Percentiles rank a stretch among this genome's conserved stretches.
Conservation (phyloP, 2,797 vertebrate species). For the Coilia nasus region DNA sequence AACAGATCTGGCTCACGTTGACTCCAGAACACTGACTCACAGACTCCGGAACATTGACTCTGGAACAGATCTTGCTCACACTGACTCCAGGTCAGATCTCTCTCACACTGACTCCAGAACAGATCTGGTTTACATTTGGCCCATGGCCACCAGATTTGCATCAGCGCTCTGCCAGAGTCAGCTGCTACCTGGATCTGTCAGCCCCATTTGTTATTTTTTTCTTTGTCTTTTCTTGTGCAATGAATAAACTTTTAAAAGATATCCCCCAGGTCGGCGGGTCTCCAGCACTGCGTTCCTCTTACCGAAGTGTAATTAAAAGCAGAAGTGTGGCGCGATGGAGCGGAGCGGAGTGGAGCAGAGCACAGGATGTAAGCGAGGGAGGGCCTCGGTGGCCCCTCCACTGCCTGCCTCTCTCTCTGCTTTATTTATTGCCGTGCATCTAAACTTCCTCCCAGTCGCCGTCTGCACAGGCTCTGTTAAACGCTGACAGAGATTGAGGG, state of each 20-base stretch:
- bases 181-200: conserved; percentile 18
- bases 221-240: neutral
- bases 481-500: conserved; percentile 3
- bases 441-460: conserved; percentile 18
- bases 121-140: neutral
- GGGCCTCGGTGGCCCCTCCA: neutral
- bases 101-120: neutral
- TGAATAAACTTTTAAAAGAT: conserved; percentile 34
- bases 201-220: neutral
- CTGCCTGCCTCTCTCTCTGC: neutral
- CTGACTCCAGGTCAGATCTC: too few relatives aligned
- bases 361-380: conserved; percentile 21
- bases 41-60: neutral
- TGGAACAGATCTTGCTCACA: too few relatives aligned
- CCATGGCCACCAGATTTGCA: neutral
- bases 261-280: neutral
- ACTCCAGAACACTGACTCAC: too few relatives aligned
- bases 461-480: conserved; percentile 8
- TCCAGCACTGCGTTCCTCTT: conserved; percentile 59
- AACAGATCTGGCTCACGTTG: too few relatives aligned
- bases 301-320: conserved; percentile 37
- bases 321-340: neutral
- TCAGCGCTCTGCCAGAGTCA: neutral
- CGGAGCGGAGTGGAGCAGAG: neutral
- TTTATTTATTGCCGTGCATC: conserved; percentile 32